Evolutionary conservation across 2,888 invertebrate genomes (phyloP), one percentile per base, ranked within the genome.

Genomic region (Formica aserva): DNA sequence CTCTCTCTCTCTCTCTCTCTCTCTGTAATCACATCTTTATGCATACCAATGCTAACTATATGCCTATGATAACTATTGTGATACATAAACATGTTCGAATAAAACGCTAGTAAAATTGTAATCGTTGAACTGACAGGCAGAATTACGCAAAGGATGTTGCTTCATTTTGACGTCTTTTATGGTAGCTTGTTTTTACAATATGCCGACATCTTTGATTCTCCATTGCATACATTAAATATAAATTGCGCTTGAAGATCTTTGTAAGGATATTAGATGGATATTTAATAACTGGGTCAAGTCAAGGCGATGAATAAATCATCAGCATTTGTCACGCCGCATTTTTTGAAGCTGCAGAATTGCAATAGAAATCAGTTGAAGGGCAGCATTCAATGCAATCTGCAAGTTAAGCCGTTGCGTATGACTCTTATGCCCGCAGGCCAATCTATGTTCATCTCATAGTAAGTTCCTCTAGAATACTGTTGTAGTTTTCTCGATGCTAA

Each of bases 241-340:
- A 88, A 85, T 88, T 29, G 32, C n/a, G 26, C 60, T 76, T 74
- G 76, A 55, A 45, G 48, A 32, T 62, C 62, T n/a, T 78, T 45
- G 66, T 48, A 22, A 57, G 60, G 35, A 18, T 35, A 26, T 8
- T 9, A 29, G 35, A 35, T 72, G 85, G 1, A 57, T 75, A 62
- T 74, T 55, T 41, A 18, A 18, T 29, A 87, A 86, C 83, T 88
- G 48, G 85, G 85, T 35, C 86, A 83, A 82, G 89, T 77, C 89
- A 89, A 90, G 83, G 85, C 26, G 67, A 84, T 80, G 85, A 86
- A 85, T 89, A 87, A 85, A 82, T 76, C 83, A 77, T 83, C 26
- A 15, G 9, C 9, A n/a, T 78, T 82, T 80, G 55, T 66, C 22
- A 32, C 41, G 4, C 6, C 45, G 15, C n/a, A 3, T 9, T 1